Conservation (phyloP, 2,888 invertebrate species). For the Adineta ricciae region DNA sequence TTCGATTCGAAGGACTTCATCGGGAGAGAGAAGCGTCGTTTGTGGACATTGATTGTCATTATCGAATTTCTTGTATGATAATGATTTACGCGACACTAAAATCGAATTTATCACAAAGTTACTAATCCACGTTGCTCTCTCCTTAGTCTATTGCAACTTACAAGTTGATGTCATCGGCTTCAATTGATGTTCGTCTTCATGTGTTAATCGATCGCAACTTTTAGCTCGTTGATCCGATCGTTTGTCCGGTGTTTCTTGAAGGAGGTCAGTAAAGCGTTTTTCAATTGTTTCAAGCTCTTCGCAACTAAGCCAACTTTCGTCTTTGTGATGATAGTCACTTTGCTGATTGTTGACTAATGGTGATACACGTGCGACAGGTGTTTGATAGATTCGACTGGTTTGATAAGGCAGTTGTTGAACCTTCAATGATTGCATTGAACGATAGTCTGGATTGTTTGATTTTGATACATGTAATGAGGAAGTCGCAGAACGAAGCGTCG, state of each 20-base stretch:
- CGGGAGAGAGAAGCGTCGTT: background rate
- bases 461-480: background rate
- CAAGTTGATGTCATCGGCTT: background rate
- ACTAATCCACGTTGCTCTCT: background rate
- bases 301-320: constrained; percentile 21
- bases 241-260: background rate
- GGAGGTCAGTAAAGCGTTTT: constrained; percentile 15
- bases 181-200: background rate
- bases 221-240: background rate
- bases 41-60: background rate
- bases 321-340: background rate
- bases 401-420: background rate
- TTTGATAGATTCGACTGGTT: background rate
- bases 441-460: background rate
- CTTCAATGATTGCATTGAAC: background rate
- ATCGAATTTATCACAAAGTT: background rate
- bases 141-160: background rate
- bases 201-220: constrained; percentile 3
- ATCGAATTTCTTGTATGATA: background rate
- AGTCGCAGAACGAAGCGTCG: background rate
- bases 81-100: background rate
- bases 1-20: constrained; percentile 25
- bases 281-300: constrained; percentile 23
- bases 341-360: background rate
- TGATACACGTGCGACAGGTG: background rate